A percentile compares a stretch with the other conserved stretches of the same genome.
Evolutionary conservation across 2,113 vertebrate genomes (phyloP).

Genomic region (Malaclemys terrapin): DNA sequence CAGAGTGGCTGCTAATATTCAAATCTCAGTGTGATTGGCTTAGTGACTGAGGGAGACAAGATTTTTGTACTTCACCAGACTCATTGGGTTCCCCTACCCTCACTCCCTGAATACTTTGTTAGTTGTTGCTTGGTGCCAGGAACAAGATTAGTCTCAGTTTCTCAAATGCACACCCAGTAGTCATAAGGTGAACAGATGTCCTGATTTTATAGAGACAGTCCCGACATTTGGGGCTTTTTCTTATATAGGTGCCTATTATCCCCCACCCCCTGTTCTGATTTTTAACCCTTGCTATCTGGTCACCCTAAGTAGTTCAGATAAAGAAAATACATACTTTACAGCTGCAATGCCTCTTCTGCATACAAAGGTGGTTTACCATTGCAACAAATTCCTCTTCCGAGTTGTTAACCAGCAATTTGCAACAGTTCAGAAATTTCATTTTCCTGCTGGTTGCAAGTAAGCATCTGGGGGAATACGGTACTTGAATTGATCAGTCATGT

Average conservation of each 20-base stretch:
- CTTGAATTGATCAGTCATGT: not conserved
- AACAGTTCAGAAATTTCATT: not conserved
- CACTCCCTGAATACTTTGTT: not conserved
- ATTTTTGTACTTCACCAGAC: not conserved
- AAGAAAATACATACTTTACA: not conserved
- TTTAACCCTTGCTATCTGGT: too few species aligned
- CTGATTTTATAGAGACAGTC: too few species aligned
- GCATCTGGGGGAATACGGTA: not conserved
- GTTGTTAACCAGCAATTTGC: too few species aligned
- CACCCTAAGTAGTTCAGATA: not conserved
- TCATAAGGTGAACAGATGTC: not conserved
- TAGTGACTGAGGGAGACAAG: not conserved
- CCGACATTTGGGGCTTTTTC: too few species aligned
- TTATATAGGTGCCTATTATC: too few species aligned
- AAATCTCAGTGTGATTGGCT: too few species aligned
- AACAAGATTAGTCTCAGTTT: not conserved
- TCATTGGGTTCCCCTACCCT: not conserved
- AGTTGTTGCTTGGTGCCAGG: not conserved
- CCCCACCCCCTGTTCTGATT: too few species aligned
- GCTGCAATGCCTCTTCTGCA: not conserved
- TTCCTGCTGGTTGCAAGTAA: not conserved
- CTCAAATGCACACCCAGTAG: not conserved
- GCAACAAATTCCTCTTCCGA: not conserved
- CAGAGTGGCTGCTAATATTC: too few species aligned
- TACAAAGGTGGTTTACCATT: not conserved